Percentiles rank a stretch among this genome's conserved stretches.
These are phyloP conservation scores for Zoanthus gigantus DNA, from an alignment of 92 coral and sea anemone species.

Conservation along the genomic window DNA sequence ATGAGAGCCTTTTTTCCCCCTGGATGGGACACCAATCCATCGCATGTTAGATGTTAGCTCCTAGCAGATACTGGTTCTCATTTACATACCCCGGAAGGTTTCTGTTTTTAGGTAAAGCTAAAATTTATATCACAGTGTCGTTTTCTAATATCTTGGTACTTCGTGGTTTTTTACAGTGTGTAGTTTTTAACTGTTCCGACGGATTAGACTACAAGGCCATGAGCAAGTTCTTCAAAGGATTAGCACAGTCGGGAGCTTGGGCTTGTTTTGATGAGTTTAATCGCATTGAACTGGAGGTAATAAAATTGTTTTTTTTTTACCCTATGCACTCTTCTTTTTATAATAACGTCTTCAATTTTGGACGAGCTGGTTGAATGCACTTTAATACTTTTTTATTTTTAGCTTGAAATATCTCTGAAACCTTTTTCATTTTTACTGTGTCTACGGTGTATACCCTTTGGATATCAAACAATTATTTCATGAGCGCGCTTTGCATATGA, in stretches of 20 bases:
- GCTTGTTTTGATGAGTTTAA: slow-evolving; percentile 99
- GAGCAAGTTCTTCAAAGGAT: slow-evolving; percentile 98
- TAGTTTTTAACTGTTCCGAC: slow-evolving; percentile 97
- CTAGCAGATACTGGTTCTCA: no score
- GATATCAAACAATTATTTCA: not conserved
- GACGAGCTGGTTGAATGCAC: no score
- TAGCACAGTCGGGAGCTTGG: slow-evolving; percentile 99
- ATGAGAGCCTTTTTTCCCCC: not conserved
- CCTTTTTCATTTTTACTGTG: not conserved
- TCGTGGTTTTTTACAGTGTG: slow-evolving; percentile 68
- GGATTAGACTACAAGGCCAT: slow-evolving; percentile 99
- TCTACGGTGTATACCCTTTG: not conserved
- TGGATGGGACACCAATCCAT: no score
- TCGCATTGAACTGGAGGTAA: slow-evolving; percentile 97
- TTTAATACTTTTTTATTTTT: no score
- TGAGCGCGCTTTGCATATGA: no score
- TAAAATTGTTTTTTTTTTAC: not conserved
- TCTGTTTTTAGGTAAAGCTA: not conserved
- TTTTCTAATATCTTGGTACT: not conserved
- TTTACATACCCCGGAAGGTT: not conserved
- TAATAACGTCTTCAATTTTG: no score
- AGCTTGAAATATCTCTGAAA: not conserved
- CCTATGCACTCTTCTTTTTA: no score
- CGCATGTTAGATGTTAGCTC: no score
- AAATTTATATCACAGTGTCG: not conserved